Evolutionary conservation across 35 echinoderm and acorn worm genomes (phyloP).

Genomic region (Diadema setosum): DNA sequence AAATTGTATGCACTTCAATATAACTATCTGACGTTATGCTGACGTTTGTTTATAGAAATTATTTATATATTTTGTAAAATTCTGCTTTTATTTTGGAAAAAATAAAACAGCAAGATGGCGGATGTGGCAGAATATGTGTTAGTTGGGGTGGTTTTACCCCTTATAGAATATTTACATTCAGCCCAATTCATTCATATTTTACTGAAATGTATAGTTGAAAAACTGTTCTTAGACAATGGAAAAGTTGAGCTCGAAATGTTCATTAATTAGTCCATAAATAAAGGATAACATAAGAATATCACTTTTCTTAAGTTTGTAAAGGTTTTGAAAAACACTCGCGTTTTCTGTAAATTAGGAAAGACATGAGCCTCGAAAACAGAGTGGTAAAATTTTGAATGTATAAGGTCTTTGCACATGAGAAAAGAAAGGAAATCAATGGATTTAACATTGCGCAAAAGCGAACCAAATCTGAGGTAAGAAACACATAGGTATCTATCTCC

Average conservation of each 20-base stretch:
- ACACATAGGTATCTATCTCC: constrained; percentile 11
- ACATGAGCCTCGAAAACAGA: not conserved
- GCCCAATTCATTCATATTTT: not conserved
- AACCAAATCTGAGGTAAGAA: not conserved
- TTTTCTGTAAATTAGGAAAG: not conserved
- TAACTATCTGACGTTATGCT: too few relatives aligned
- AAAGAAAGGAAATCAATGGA: not conserved
- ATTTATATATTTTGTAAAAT: too few relatives aligned
- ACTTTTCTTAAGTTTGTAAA: not conserved
- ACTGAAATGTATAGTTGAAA: not conserved
- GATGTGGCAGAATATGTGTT: not conserved
- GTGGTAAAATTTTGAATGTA: not conserved
- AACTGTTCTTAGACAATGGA: not conserved
- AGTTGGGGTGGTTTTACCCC: not conserved
- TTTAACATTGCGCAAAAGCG: not conserved
- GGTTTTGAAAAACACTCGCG: not conserved
- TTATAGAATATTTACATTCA: not conserved
- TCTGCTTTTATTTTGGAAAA: not conserved
- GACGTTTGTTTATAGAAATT: too few relatives aligned
- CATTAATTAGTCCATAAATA: constrained; percentile 12
- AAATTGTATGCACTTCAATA: not conserved
- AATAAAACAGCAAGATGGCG: not conserved
- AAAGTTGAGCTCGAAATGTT: not conserved
- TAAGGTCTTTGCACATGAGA: not conserved
- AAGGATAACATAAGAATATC: constrained; percentile 27